Evolutionary conservation across 2,797 vertebrate genomes (phyloP).

Genomic region (Myotis pilosus): DNA sequence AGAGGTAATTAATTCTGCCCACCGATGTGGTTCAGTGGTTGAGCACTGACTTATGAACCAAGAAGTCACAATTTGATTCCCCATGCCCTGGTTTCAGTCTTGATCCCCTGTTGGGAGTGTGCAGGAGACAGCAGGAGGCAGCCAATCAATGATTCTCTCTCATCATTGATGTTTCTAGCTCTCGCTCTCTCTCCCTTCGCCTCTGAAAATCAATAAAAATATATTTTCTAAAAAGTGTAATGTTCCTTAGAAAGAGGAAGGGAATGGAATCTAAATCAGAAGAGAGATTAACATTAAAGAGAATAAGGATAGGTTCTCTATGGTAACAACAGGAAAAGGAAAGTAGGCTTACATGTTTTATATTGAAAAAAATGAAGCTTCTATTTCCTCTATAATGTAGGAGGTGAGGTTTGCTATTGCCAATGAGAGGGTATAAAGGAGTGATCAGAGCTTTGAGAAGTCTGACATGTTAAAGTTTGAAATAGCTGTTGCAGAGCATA

Average conservation of each 20-base stretch:
- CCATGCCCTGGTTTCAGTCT: background rate
- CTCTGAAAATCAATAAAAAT: no score
- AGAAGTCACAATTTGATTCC: background rate
- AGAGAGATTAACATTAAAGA: slow-evolving; percentile 17
- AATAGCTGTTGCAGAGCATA: background rate
- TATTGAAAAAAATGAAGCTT: background rate
- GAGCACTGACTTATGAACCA: background rate
- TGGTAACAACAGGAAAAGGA: background rate
- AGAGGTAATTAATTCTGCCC: background rate
- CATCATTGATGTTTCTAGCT: no score
- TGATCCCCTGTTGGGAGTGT: background rate
- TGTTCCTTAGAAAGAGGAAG: background rate
- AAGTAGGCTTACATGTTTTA: background rate
- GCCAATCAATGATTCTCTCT: background rate
- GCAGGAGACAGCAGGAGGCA: background rate
- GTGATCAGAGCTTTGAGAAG: background rate
- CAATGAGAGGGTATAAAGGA: background rate
- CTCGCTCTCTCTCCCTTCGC: no score
- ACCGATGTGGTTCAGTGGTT: background rate
- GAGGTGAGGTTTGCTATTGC: background rate
- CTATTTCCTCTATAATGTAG: background rate
- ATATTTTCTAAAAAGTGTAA: background rate
- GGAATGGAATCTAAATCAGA: slow-evolving; percentile 20
- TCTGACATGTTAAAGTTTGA: slow-evolving; percentile 8
- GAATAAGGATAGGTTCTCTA: background rate